A percentile compares a stretch with the other conserved stretches of the same genome.
Conservation (phyloP, 2,888 invertebrate genomes). For the Dexiosoma caninum region DNA sequence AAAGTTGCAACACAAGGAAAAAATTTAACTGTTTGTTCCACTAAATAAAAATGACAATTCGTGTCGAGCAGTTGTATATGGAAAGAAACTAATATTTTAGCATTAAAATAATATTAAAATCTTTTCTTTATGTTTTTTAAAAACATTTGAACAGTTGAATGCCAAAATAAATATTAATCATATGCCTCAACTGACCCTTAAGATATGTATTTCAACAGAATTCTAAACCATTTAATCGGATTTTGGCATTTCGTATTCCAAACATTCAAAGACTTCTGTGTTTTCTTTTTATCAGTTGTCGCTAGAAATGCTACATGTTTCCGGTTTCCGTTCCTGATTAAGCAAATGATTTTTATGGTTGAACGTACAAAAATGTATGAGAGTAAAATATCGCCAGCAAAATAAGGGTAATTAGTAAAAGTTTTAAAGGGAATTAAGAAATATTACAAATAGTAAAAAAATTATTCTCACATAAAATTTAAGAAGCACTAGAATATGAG, state of each 20-base stretch:
- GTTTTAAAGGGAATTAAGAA: neutral
- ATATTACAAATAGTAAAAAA: neutral
- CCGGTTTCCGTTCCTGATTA: conserved; percentile 55
- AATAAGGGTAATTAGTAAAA: conserved; percentile 45
- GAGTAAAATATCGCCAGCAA: neutral
- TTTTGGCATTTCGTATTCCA: conserved; percentile 24
- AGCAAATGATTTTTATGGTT: conserved; percentile 31
- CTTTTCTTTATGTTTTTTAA: neutral
- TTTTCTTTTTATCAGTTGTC: conserved; percentile 44
- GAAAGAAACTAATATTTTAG: no score
- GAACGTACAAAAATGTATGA: neutral
- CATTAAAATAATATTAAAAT: no score
- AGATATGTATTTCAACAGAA: neutral
- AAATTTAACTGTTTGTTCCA: no score
- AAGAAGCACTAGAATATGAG: neutral
- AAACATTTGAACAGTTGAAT: neutral
- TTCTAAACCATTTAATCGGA: neutral
- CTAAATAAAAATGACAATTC: no score
- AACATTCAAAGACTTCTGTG: conserved; percentile 36
- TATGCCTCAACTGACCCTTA: neutral
- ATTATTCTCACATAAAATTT: neutral
- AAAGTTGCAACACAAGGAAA: no score
- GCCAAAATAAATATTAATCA: conserved; percentile 32
- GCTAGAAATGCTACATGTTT: conserved; percentile 46
- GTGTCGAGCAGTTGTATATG: no score